phyloP scores from a whole-genome alignment of 1,140 invertebrate genomes.

The Drosophila chauvacae region DNA sequence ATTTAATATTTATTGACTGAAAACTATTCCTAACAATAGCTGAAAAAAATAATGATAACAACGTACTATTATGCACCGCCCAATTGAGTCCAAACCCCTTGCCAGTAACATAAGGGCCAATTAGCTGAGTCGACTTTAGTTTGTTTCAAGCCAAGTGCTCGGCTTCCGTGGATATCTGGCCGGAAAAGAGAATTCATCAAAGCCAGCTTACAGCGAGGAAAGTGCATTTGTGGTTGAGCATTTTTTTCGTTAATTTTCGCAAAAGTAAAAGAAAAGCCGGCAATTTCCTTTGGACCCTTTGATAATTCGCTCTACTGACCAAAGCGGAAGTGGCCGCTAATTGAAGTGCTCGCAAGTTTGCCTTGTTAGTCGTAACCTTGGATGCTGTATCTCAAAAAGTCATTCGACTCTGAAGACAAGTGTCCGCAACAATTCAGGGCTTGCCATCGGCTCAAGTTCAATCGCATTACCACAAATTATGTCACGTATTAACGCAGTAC shows the following conservation, averaged over 20 bases:
- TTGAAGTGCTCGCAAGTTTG: constrained; percentile 25
- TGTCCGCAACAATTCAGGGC: constrained; percentile 40
- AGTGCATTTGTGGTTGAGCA: constrained; percentile 40
- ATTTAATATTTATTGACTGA: background rate
- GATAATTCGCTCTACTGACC: constrained; percentile 18
- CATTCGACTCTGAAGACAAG: constrained; percentile 3
- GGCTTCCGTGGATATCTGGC: constrained; percentile 7
- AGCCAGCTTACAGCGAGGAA: constrained; percentile 20
- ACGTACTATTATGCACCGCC: constrained; percentile 13
- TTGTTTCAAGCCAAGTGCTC: constrained; percentile 40
- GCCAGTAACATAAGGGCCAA: constrained; percentile 61
- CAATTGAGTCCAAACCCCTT: constrained; percentile 56
- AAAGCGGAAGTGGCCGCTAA: constrained; percentile 42
- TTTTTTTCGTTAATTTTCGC: constrained; percentile 28
- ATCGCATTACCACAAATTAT: constrained; percentile 74
- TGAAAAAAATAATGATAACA: constrained; percentile 36
- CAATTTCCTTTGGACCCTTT: constrained; percentile 31
- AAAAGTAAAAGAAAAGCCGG: constrained; percentile 22
- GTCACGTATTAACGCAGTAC: constrained; percentile 65
- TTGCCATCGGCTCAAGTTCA: constrained; percentile 39
- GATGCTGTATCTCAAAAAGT: background rate
- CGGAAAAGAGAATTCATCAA: constrained; percentile 26
- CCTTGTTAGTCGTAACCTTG: constrained; percentile 20
- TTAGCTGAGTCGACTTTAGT: constrained; percentile 58
- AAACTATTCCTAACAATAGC: constrained; percentile 28